phyloP scores from a whole-genome alignment of 2,797 vertebrate genomes.

The Fringilla coelebs region DNA sequence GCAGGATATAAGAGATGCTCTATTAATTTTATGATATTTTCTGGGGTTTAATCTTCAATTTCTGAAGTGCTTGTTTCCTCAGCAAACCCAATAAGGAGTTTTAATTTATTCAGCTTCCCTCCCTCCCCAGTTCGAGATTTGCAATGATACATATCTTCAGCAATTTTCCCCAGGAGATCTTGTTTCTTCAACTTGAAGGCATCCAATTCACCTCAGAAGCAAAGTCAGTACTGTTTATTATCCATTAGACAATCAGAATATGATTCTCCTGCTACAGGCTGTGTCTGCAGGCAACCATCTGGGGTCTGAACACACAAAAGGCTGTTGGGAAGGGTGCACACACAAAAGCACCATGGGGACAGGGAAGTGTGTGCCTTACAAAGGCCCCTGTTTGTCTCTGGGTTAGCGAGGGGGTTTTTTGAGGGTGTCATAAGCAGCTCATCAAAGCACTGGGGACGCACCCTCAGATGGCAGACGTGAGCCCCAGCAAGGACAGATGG shows the following conservation, averaged over 20 bases:
- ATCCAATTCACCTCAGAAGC: constrained; percentile 6
- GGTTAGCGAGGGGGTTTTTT: neutral
- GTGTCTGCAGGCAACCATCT: constrained; percentile 65
- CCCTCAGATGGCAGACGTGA: constrained; percentile 52
- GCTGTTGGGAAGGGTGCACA: neutral
- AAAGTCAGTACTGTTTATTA: constrained; percentile 36
- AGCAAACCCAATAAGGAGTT: neutral
- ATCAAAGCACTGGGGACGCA: constrained; percentile 36
- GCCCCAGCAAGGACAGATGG: constrained; percentile 71
- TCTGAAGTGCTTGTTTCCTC: neutral
- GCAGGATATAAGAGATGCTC: neutral
- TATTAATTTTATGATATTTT: neutral
- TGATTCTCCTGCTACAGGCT: constrained; percentile 21
- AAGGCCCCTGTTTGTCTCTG: constrained; percentile 55
- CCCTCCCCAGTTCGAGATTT: neutral
- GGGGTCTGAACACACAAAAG: constrained; percentile 64
- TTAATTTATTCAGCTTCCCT: neutral
- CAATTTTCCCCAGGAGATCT: constrained; percentile 19
- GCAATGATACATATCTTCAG: neutral
- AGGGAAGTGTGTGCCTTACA: constrained; percentile 36
- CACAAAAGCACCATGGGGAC: constrained; percentile 42
- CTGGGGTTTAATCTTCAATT: neutral
- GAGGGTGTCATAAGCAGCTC: constrained; percentile 22
- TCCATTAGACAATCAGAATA: constrained; percentile 41
- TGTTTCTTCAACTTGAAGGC: constrained; percentile 38